These are phyloP conservation scores for Leiothrix lutea DNA, from an alignment of 2,113 vertebrate species.

Conservation along the genomic window DNA sequence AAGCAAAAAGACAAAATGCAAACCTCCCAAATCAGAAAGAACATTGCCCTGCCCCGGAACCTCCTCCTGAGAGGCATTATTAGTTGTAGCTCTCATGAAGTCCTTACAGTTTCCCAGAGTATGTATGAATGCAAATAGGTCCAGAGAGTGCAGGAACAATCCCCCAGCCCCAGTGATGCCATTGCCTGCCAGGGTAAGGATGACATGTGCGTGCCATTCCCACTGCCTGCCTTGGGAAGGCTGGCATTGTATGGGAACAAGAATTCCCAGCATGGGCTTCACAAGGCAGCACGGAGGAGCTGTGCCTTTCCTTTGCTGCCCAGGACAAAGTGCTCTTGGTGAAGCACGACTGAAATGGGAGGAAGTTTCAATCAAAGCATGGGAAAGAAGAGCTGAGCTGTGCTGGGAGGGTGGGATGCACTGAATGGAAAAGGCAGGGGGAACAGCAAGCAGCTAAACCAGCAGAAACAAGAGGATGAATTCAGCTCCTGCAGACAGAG, in stretches of 20 bases:
- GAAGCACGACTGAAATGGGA: not conserved
- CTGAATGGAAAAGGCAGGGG: not conserved
- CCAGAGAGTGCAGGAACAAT: constrained; percentile 12
- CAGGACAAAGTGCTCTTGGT: constrained; percentile 30
- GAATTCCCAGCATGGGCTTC: constrained; percentile 50
- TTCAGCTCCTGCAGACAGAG: not conserved
- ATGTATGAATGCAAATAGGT: constrained; percentile 20
- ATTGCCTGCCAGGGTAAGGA: not conserved
- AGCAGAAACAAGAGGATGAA: constrained; percentile 18
- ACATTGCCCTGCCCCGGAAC: not conserved
- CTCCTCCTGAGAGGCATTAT: not conserved
- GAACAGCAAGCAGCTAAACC: not conserved
- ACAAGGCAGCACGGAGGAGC: not conserved
- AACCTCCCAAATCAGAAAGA: not conserved
- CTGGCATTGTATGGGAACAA: constrained; percentile 14
- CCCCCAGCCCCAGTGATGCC: not conserved
- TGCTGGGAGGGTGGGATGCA: not conserved
- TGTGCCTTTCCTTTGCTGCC: not conserved
- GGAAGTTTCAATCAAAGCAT: constrained; percentile 56
- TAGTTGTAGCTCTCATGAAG: constrained; percentile 9
- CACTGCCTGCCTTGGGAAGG: not conserved
- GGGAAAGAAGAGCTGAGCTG: constrained; percentile 23
- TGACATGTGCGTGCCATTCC: not conserved
- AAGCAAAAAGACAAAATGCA: not conserved
- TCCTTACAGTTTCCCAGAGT: constrained; percentile 9